Evolutionary conservation across 2,113 vertebrate species (phyloP), one percentile per base, ranked within the genome.

Genomic region (Seriola dumerili): DNA sequence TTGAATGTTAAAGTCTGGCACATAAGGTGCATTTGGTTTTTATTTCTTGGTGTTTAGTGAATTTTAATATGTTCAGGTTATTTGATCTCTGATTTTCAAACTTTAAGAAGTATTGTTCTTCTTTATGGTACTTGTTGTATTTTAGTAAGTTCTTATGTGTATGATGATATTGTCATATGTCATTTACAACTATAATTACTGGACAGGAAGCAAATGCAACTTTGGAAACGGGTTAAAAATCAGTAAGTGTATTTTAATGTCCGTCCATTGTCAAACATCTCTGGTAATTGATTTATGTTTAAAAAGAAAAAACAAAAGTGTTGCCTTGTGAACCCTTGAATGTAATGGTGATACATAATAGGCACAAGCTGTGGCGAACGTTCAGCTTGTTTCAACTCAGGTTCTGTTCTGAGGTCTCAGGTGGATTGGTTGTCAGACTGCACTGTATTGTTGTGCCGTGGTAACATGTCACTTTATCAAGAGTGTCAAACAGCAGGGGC

Each of bases 391-490:
- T 59, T 88, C 75, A 64, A 34, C 32, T 61, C 42, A 36, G 54
- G 57, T 72, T 17, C 16, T 5, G 25, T 58, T 32, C 29, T 23
- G n/a, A 38, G 73, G 64, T 73, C 69, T 74, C 75, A 71, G 70
- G 13, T 73, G 81, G 57, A 76, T 8, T 2, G 17, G 44, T 68
- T 29, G 36, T 84, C 54, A 59, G 21, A 76, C 46, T 21, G 40
- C 36, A 32, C 32, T 25, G 0, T 54, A 16, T 84, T 72, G 32
- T 69, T 72, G 19, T 50, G 14, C 61, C 29, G 17, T 32, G 63
- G 70, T 73, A 73, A 69, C 46, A 42, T 64, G 61, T 85, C 72
- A 52, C 21, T 84, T 84, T 76, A 67, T 72, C 21, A 62, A 29
- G 58, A 65, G 64, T 55, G 71, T 83, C 73, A 63, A 46, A 61